phyloP scores from a whole-genome alignment of 2,797 vertebrate species.

The Coregonus sp. region DNA sequence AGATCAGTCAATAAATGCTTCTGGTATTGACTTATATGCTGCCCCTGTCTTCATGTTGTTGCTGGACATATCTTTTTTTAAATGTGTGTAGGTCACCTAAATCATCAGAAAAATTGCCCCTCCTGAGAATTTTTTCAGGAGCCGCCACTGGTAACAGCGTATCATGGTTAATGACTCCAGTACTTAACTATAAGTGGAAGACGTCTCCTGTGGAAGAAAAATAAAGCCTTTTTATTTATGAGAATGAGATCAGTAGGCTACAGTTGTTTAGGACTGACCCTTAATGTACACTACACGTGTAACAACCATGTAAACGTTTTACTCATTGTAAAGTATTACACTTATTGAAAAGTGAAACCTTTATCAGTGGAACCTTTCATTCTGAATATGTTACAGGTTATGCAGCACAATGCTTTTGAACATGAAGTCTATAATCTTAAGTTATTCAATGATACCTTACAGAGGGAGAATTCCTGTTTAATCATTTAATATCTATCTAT shows the following conservation, averaged over 20 bases:
- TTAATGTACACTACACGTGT: not conserved
- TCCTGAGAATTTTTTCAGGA: no score
- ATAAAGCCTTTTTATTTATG: not conserved
- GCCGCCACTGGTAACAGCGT: slow-evolving; percentile 43
- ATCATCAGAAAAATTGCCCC: no score
- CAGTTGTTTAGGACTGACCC: not conserved
- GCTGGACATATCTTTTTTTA: no score
- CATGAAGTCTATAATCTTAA: not conserved
- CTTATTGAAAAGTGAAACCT: not conserved
- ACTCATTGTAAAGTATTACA: not conserved
- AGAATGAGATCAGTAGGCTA: not conserved
- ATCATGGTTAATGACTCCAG: slow-evolving; percentile 31
- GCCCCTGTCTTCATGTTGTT: no score
- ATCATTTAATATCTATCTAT: slow-evolving; percentile 27
- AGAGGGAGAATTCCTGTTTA: slow-evolving; percentile 14
- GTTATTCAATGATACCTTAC: slow-evolving; percentile 13
- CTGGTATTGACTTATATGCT: no score
- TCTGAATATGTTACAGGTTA: not conserved
- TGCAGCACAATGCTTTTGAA: not conserved
- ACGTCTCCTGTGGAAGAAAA: slow-evolving; percentile 42
- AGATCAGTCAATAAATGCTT: no score
- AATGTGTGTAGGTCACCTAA: no score
- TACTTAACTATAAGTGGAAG: slow-evolving; percentile 37
- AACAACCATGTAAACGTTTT: not conserved
- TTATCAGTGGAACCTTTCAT: not conserved